phyloP scores from a whole-genome alignment of 2,113 vertebrate genomes.

The Crotophaga sulcirostris region DNA sequence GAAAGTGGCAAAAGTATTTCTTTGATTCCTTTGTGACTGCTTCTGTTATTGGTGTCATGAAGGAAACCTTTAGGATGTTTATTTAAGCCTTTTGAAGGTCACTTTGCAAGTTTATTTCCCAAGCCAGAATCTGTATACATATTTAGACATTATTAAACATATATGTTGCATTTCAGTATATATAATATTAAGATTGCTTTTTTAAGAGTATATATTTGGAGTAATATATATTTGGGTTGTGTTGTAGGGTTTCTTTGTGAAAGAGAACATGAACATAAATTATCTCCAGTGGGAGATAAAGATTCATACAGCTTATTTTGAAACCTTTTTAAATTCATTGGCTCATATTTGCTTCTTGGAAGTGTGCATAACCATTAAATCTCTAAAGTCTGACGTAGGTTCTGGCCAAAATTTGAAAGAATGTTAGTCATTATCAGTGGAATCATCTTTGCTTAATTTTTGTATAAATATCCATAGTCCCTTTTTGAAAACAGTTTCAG shows the following conservation, averaged over 20 bases:
- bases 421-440: background rate
- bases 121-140: accelerated
- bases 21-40: constrained; percentile 8
- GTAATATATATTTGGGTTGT: background rate
- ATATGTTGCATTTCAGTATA: background rate
- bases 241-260: background rate
- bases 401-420: background rate
- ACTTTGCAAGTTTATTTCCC: background rate
- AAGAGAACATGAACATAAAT: background rate
- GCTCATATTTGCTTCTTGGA: background rate
- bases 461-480: background rate
- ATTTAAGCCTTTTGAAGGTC: constrained; percentile 1
- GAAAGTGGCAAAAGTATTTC: background rate
- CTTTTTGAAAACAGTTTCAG: background rate
- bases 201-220: background rate
- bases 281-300: background rate
- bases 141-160: background rate
- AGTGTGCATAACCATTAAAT: background rate
- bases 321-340: background rate
- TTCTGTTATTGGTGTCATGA: background rate
- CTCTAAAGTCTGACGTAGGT: background rate
- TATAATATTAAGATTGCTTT: background rate
- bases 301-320: background rate
- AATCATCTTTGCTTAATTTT: background rate
- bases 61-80: constrained; percentile 1